These are phyloP conservation scores for Aplysia californica DNA, from an alignment of 1,140 invertebrate species.

Conservation along the genomic window DNA sequence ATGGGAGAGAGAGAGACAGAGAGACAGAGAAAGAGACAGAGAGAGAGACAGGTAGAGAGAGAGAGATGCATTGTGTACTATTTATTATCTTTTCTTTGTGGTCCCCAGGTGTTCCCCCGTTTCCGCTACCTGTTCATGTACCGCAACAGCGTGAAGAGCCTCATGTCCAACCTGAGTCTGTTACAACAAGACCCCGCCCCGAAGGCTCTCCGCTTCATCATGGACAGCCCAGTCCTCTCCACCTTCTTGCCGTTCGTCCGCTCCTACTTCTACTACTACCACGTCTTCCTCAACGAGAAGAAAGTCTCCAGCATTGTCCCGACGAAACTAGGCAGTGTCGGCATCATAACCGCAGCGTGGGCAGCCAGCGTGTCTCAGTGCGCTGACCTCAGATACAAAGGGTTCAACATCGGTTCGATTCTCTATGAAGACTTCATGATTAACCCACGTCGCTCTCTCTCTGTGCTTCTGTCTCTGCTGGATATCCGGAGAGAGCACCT, in stretches of 20 bases:
- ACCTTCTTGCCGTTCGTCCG: slow-evolving; percentile 53
- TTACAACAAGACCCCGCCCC: slow-evolving; percentile 45
- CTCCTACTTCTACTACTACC: slow-evolving; percentile 45
- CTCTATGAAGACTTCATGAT: slow-evolving; percentile 61
- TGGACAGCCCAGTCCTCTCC: slow-evolving; percentile 52
- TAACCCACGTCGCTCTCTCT: slow-evolving; percentile 44
- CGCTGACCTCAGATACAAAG: slow-evolving; percentile 45
- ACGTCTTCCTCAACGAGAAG: slow-evolving; percentile 47
- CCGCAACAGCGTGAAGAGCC: slow-evolving; percentile 57
- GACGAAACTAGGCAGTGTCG: slow-evolving; percentile 38
- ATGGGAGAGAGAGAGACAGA: too few relatives aligned
- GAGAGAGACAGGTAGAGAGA: too few relatives aligned
- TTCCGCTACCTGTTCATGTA: slow-evolving; percentile 58
- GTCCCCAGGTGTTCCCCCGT: slow-evolving; percentile 48
- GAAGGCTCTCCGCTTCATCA: slow-evolving; percentile 43
- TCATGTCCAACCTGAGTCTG: slow-evolving; percentile 49
- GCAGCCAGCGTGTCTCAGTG: slow-evolving; percentile 49
- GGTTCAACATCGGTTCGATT: slow-evolving; percentile 51
- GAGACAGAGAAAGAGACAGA: too few relatives aligned
- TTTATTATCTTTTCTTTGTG: too few relatives aligned
- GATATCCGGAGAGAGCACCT: slow-evolving; percentile 52
- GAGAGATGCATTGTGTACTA: too few relatives aligned
- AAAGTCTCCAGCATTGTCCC: slow-evolving; percentile 32
- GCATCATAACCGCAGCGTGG: slow-evolving; percentile 55
- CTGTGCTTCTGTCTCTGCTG: slow-evolving; percentile 47